Base-by-base conservation (phyloP, 2,888 invertebrate species). In the Falcaria lacertinaria region DNA sequence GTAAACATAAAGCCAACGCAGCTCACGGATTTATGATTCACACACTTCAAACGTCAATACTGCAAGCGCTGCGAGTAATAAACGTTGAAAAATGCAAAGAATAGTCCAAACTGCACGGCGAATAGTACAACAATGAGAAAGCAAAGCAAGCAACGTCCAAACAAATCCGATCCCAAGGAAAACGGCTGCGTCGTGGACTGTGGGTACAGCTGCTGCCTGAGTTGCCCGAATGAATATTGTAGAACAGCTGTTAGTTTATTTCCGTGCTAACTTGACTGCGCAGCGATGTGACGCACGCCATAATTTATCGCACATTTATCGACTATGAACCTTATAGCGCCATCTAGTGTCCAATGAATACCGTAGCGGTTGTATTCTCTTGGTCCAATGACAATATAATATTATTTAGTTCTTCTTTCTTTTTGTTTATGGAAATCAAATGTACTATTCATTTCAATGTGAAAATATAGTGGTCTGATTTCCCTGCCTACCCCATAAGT, bases 231-330 rank as follows among this genome's bases (percentile, higher is more conserved):
- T 79, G 82, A 88, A 87, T 86, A 88, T 84, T 85, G 78, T 83
- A 67, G 79, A 87, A 89, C 89, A 89, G 89, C 89, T 88, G 89
- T 88, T 78, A 79, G 78, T 80, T 78, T 89, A 87, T 85, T 88
- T 89, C 85, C 76, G 87, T 85, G 78, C 78, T 77, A 74, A 83
- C 78, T 77, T 74, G 83, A 82, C 80, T 85, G 87, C 86, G 86
- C 85, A 83, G 80, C 73, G 77, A 57, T 52, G 70, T 82, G 82
- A 85, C 83, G 84, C 80, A 84, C 71, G 62, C 74, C 57, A 66
- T 71, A 71, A 76, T 74, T 70, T 83, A 84, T 84, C 69, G 82
- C 81, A 77, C 69, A 4, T 25, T 37, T 37, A 37, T 37, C 37
- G 37, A 37, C 37, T 63, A 54, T 40, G 39, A 41, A 39, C 50